Evolutionary conservation across 2,113 vertebrate species (phyloP).

Genomic region (Bothrops jararaca): DNA sequence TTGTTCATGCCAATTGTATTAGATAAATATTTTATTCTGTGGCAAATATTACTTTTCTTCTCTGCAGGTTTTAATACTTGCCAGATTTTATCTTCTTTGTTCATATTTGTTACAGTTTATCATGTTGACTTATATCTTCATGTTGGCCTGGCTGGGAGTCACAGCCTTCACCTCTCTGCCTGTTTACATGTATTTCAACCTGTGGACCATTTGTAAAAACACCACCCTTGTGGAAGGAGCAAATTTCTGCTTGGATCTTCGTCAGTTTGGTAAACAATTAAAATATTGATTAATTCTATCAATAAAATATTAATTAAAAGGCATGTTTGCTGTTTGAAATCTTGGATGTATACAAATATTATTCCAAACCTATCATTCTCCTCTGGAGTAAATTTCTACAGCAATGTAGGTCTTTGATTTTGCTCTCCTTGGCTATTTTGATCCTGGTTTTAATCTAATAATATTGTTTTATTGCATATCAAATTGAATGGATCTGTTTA

Average conservation of each 20-base stretch:
- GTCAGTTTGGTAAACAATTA: constrained; percentile 86
- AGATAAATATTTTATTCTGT: neutral
- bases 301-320: neutral
- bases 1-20: neutral
- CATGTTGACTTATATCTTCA: constrained; percentile 99
- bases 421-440: neutral
- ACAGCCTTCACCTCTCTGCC: constrained; percentile 96
- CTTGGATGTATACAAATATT: neutral
- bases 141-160: constrained; percentile 98
- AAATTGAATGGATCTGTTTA: neutral
- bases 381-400: neutral
- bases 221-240: constrained; percentile 84
- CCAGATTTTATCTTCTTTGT: neutral
- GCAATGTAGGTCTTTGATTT: neutral
- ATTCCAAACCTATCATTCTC: neutral
- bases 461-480: neutral
- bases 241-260: constrained; percentile 91
- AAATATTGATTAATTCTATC: neutral
- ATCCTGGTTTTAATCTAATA: neutral
- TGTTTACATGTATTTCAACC: constrained; percentile 98
- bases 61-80: neutral
- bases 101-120: constrained; percentile 82
- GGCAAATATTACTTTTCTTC: neutral
- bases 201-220: constrained; percentile 98
- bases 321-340: neutral